Conservation (phyloP, 64 coral and sea anemone genomes). For the Trachythela sp. region DNA sequence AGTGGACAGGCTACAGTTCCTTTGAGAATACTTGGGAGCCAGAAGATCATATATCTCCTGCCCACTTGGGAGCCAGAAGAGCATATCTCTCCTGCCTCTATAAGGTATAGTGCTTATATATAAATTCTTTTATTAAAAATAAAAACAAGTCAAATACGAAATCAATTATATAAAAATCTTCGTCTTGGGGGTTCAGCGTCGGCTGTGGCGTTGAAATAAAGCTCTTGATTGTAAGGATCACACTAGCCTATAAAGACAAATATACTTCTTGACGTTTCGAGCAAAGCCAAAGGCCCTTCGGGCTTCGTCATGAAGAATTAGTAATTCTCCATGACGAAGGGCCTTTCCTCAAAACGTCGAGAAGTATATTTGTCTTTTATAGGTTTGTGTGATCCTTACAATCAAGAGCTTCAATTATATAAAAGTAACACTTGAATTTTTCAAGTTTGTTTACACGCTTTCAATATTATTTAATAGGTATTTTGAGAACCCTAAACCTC, state of each 20-base stretch:
- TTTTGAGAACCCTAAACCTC: not conserved
- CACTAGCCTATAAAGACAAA: too few species aligned
- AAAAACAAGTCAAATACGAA: not conserved
- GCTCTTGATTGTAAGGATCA: not conserved
- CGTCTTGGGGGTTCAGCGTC: too few species aligned
- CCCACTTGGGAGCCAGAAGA: too few species aligned
- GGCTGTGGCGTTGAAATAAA: not conserved
- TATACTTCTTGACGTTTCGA: too few species aligned
- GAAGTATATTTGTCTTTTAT: not conserved
- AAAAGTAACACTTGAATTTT: not conserved
- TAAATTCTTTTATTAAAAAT: not conserved
- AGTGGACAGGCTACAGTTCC: not conserved
- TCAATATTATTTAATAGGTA: slow-evolving; percentile 10
- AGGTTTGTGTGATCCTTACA: not conserved
- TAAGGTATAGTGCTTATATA: not conserved
- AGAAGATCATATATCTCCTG: too few species aligned
- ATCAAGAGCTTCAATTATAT: too few species aligned
- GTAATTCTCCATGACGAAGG: too few species aligned
- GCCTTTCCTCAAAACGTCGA: not conserved
- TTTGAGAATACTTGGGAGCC: too few species aligned
- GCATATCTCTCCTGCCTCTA: not conserved
- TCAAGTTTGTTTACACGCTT: slow-evolving; percentile 14
- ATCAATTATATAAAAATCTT: too few species aligned
- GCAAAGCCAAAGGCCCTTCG: too few species aligned
- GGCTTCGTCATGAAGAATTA: too few species aligned